These are phyloP conservation scores for Pongo abelii DNA, from an alignment of 2,113 vertebrate genomes.

Conservation along the genomic window DNA sequence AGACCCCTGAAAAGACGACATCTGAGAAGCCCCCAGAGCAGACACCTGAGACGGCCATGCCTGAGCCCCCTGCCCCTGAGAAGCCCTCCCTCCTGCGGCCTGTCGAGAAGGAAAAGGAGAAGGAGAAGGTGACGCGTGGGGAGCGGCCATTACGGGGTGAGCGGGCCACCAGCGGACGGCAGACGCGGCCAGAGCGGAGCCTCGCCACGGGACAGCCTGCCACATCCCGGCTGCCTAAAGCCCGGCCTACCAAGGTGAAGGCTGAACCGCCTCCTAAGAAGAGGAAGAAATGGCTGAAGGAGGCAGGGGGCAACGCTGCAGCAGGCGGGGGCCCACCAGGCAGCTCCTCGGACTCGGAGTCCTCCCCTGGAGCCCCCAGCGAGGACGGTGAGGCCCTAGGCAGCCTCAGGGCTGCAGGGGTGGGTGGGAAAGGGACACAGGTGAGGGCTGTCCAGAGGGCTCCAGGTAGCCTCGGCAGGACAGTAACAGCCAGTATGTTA, in stretches of 20 bases:
- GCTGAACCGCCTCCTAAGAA: constrained; percentile 94
- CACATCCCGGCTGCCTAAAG: constrained; percentile 83
- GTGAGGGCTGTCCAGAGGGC: background rate
- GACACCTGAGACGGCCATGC: constrained; percentile 52
- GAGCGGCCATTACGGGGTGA: constrained; percentile 72
- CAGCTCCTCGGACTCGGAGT: constrained; percentile 91
- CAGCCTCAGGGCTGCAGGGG: no score
- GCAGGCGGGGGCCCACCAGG: background rate
- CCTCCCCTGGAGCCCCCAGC: constrained; percentile 89
- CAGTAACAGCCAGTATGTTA: background rate
- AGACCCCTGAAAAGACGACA: constrained; percentile 43
- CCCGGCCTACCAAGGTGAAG: constrained; percentile 88
- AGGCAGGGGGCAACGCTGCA: constrained; percentile 82
- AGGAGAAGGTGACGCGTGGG: constrained; percentile 69
- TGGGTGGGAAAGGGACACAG: background rate
- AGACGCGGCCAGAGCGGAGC: constrained; percentile 60
- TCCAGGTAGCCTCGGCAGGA: background rate
- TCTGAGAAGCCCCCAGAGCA: constrained; percentile 61
- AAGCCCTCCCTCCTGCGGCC: constrained; percentile 53
- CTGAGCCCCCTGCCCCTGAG: constrained; percentile 67
- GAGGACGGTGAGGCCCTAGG: constrained; percentile 88
- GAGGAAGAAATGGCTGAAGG: constrained; percentile 95
- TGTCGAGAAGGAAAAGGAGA: constrained; percentile 79
- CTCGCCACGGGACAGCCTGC: constrained; percentile 21
- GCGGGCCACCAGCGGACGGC: constrained; percentile 60